Conservation (phyloP, 2,797 vertebrate genomes). For the Aphelocoma californica region DNA sequence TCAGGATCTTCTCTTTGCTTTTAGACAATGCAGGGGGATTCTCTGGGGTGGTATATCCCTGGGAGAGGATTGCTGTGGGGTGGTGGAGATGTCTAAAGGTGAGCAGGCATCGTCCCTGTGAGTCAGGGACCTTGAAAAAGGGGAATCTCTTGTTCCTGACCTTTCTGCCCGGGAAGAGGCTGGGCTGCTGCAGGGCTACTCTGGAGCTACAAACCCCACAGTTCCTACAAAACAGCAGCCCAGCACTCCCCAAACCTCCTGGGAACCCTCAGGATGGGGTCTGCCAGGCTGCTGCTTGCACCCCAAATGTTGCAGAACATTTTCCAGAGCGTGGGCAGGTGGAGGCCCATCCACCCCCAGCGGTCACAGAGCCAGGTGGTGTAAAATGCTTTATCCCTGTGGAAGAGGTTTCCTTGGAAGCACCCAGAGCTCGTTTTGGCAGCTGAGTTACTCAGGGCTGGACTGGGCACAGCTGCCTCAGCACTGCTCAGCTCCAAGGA, state of each 20-base stretch:
- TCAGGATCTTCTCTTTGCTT: not conserved
- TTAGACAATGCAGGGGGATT: not conserved
- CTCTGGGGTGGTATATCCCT: rapidly evolving
- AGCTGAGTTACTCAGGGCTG: not conserved
- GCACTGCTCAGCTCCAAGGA: rapidly evolving
- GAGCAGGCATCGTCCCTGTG: rapidly evolving
- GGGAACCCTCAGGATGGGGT: rapidly evolving
- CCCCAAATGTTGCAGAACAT: rapidly evolving
- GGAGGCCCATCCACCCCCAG: not conserved
- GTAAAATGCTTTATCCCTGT: not conserved
- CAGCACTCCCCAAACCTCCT: not conserved
- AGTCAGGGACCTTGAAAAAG: not conserved
- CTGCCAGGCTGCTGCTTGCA: not conserved
- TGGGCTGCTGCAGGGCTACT: not conserved
- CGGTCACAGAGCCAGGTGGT: rapidly evolving
- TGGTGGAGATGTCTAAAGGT: not conserved
- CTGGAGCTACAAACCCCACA: not conserved
- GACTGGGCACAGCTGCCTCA: not conserved
- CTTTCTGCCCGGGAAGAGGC: not conserved
- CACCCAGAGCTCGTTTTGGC: not conserved
- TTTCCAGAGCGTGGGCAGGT: not conserved
- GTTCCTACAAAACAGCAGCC: rapidly evolving
- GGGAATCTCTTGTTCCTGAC: not conserved
- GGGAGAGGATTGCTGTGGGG: not conserved
- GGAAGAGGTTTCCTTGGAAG: not conserved